A percentile compares a stretch with the other conserved stretches of the same genome.
These are phyloP conservation scores for Cacajao melanocephalus DNA, from an alignment of 2,797 vertebrate species.

Conservation along the genomic window DNA sequence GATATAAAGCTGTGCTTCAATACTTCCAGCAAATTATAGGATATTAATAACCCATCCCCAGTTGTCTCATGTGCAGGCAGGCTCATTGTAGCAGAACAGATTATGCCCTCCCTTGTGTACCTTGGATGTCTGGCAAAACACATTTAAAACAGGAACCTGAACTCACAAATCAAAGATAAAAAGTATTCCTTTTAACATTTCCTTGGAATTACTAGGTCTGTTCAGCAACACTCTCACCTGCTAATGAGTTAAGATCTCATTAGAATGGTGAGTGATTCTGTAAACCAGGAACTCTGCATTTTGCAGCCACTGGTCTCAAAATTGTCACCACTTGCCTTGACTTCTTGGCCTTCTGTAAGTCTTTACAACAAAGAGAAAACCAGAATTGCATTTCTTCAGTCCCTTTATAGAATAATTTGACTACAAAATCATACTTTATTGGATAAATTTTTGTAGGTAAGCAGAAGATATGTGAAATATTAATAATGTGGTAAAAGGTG, in stretches of 20 bases:
- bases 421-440: background rate
- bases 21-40: conserved; percentile 55
- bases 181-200: background rate
- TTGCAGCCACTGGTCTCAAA: background rate
- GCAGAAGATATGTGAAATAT: background rate
- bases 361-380: background rate
- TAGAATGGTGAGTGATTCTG: background rate
- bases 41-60: conserved; percentile 57
- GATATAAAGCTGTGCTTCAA: conserved; percentile 40
- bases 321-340: background rate
- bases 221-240: background rate
- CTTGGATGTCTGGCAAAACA: conserved; percentile 25
- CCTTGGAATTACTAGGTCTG: background rate
- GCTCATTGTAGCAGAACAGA: conserved; percentile 20
- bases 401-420: background rate
- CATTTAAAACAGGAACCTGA: conserved; percentile 31
- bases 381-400: background rate
- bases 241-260: background rate
- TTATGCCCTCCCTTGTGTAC: fast-evolving
- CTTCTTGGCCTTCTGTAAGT: background rate
- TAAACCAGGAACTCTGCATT: background rate
- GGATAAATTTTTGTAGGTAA: background rate
- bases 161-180: conserved; percentile 50
- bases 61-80: conserved; percentile 35
- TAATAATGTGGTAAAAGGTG: background rate